A percentile compares a stretch with the other conserved stretches of the same genome.
Conservation (phyloP, 2,113 vertebrate species). For the Cavia porcellus region DNA sequence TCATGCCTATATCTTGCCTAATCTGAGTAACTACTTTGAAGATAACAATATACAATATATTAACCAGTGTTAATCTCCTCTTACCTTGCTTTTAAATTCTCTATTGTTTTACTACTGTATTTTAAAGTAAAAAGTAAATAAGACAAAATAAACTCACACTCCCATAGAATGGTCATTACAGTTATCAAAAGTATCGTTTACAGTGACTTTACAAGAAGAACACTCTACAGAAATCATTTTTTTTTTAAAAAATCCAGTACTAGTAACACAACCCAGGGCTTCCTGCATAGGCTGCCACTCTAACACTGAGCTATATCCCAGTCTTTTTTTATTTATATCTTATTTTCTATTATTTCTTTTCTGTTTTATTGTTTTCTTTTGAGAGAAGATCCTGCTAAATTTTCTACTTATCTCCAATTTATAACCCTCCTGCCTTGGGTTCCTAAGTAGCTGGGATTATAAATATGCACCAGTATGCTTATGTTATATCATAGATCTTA, state of each 20-base stretch:
- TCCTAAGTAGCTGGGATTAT: not conserved
- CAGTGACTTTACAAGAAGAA: conserved; percentile 54
- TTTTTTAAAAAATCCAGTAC: not conserved
- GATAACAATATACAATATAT: no score
- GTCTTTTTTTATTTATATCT: not conserved
- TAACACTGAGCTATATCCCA: not conserved
- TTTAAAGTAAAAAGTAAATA: no score
- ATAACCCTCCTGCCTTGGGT: not conserved
- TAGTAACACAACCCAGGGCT: not conserved
- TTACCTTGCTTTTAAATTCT: no score
- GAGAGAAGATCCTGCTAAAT: not conserved
- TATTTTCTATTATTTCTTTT: not conserved
- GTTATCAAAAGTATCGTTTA: conserved; percentile 58
- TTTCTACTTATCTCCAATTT: not conserved
- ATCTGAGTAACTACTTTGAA: no score
- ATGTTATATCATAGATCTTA: not conserved
- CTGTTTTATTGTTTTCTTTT: not conserved
- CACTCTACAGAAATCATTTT: not conserved
- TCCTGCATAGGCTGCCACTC: not conserved
- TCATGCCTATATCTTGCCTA: no score
- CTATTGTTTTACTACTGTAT: no score
- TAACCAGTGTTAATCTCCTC: no score
- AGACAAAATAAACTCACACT: conserved; percentile 40
- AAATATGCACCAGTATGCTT: not conserved
- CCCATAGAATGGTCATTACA: not conserved